Conservation (phyloP, 2,888 invertebrate species). For the Matsumyia berberina region DNA sequence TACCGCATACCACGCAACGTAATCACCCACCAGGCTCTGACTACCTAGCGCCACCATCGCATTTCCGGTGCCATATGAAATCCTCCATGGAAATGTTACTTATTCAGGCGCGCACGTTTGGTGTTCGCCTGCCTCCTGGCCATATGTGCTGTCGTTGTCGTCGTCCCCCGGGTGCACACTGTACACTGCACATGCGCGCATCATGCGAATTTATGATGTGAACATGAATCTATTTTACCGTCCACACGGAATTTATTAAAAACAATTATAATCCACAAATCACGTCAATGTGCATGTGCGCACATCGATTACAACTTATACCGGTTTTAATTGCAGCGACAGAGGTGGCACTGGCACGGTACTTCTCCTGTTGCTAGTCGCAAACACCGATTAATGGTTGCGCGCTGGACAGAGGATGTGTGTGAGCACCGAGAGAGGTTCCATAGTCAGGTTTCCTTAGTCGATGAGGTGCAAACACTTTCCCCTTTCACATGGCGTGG, state of each 20-base stretch:
- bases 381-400: constrained; percentile 72
- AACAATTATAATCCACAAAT: constrained; percentile 66
- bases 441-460: constrained; percentile 22
- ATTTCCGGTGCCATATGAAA: constrained; percentile 65
- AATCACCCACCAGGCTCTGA: constrained; percentile 50
- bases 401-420: constrained; percentile 35
- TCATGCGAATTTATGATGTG: constrained; percentile 64
- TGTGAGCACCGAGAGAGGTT: neutral
- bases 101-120: constrained; percentile 13
- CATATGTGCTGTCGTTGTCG: neutral
- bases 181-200: constrained; percentile 42
- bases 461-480: constrained; percentile 68
- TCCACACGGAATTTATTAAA: constrained; percentile 36
- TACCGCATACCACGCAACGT: constrained; percentile 51
- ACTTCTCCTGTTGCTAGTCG: constrained; percentile 41
- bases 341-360: constrained; percentile 47
- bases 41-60: constrained; percentile 53
- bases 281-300: constrained; percentile 63
- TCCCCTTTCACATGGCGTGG: constrained; percentile 73
- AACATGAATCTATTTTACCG: constrained; percentile 57
- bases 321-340: constrained; percentile 72
- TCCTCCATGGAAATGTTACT: constrained; percentile 37
- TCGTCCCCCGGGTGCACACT: constrained; percentile 36
- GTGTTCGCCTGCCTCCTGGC: constrained; percentile 34
- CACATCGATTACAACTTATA: constrained; percentile 73